A percentile compares a stretch with the other conserved stretches of the same genome.
These are phyloP conservation scores for Campoletis raptor DNA, from an alignment of 2,888 invertebrate species.

Conservation along the genomic window DNA sequence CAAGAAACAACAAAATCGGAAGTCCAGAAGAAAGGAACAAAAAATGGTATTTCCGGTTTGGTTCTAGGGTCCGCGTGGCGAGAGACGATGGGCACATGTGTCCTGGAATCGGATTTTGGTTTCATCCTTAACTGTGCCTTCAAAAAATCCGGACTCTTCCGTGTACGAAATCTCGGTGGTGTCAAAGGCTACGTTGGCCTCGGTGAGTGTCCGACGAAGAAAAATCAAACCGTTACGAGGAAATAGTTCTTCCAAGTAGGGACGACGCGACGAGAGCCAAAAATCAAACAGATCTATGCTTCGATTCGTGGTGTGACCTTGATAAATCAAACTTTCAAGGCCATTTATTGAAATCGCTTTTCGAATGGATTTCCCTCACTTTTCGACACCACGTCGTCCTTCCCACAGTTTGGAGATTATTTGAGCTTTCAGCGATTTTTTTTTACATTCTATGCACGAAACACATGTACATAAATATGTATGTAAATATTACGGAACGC, in stretches of 20 bases:
- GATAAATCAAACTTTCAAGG: slow-evolving; percentile 57
- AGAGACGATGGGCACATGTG: slow-evolving; percentile 91
- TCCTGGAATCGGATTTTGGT: slow-evolving; percentile 95
- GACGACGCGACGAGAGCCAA: slow-evolving; percentile 4
- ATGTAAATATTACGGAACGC: slow-evolving; percentile 34
- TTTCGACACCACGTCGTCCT: background rate
- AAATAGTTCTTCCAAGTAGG: background rate
- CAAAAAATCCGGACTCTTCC: slow-evolving; percentile 96
- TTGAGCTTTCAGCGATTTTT: background rate
- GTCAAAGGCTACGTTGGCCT: slow-evolving; percentile 95
- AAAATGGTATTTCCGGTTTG: slow-evolving; percentile 70
- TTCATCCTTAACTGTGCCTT: slow-evolving; percentile 96
- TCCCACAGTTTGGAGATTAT: background rate
- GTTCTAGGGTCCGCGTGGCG: slow-evolving; percentile 88
- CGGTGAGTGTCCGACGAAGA: slow-evolving; percentile 88
- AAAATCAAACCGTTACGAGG: slow-evolving; percentile 16
- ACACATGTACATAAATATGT: slow-evolving; percentile 23
- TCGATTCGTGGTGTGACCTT: slow-evolving; percentile 50
- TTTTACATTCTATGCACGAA: background rate
- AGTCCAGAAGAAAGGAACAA: slow-evolving; percentile 42
- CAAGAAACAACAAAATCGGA: slow-evolving; percentile 26
- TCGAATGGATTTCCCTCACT: slow-evolving; percentile 5
- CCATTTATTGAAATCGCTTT: slow-evolving; percentile 4
- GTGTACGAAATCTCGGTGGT: slow-evolving; percentile 95
- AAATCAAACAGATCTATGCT: slow-evolving; percentile 15